phyloP scores from a whole-genome alignment of 2,113 vertebrate genomes.

The Datnioides undecimradiatus region DNA sequence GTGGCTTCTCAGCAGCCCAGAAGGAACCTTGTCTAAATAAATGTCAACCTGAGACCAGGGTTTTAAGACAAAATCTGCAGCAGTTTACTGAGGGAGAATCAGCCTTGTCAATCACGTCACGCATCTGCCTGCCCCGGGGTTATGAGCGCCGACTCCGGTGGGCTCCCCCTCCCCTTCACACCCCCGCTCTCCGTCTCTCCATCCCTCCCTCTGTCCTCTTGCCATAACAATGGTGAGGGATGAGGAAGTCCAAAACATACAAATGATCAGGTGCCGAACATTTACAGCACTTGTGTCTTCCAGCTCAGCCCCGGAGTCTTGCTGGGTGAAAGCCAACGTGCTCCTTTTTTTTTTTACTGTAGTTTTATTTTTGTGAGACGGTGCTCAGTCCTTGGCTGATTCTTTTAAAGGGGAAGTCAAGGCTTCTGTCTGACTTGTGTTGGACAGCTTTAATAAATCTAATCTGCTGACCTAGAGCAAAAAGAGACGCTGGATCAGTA shows the following conservation, averaged over 20 bases:
- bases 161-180: too few relatives aligned
- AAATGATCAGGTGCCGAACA: slow-evolving; percentile 85
- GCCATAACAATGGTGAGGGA: slow-evolving; percentile 86
- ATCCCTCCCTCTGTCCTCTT: slow-evolving; percentile 69
- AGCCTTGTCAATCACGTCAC: slow-evolving; percentile 86
- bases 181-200: background rate
- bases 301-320: slow-evolving; percentile 8
- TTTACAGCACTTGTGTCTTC: slow-evolving; percentile 63
- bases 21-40: slow-evolving; percentile 91
- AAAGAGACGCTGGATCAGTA: background rate
- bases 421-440: slow-evolving; percentile 87
- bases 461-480: slow-evolving; percentile 20
- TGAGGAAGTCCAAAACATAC: slow-evolving; percentile 88
- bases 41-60: slow-evolving; percentile 86
- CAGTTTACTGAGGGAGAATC: slow-evolving; percentile 84
- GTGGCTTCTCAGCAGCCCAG: slow-evolving; percentile 73
- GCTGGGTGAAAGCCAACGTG: slow-evolving; percentile 41
- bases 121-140: slow-evolving; percentile 69
- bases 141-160: slow-evolving; percentile 88
- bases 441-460: slow-evolving; percentile 31
- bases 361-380: slow-evolving; percentile 75
- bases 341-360: slow-evolving; percentile 41
- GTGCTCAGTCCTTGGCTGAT: slow-evolving; percentile 86
- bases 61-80: slow-evolving; percentile 56
- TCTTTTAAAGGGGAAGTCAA: slow-evolving; percentile 86